phyloP scores from a whole-genome alignment of 2,888 invertebrate species.

The Cerastis leucographa region DNA sequence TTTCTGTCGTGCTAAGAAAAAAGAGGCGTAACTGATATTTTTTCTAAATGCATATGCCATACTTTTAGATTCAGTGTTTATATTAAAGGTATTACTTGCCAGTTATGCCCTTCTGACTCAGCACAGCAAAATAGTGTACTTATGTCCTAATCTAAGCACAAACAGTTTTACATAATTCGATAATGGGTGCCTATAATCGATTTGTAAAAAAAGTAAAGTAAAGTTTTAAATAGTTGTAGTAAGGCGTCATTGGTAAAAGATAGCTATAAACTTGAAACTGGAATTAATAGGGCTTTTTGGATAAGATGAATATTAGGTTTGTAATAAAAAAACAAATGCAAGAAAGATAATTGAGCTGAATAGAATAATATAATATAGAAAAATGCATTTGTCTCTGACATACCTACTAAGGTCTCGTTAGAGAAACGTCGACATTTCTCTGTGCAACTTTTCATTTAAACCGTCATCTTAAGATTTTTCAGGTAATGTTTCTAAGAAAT shows the following conservation, averaged over 20 bases:
- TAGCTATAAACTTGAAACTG: neutral
- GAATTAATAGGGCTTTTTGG: neutral
- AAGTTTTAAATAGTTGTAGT: slow-evolving; percentile 1
- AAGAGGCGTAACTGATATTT: neutral
- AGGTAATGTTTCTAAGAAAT: slow-evolving; percentile 29
- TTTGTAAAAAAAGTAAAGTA: no score
- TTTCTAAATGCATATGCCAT: neutral
- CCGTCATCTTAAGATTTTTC: neutral
- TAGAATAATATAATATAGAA: neutral
- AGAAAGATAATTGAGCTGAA: neutral
- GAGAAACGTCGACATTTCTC: neutral
- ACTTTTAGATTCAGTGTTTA: neutral
- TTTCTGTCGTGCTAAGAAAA: slow-evolving; percentile 19
- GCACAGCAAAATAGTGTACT: slow-evolving; percentile 14
- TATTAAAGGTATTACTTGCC: neutral
- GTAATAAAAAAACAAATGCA: neutral
- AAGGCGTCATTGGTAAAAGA: neutral
- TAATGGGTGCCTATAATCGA: neutral
- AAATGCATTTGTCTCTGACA: neutral
- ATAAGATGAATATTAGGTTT: neutral
- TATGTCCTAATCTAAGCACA: slow-evolving; percentile 17
- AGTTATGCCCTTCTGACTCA: neutral
- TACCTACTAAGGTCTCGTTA: neutral
- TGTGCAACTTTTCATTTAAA: neutral
- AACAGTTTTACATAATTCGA: slow-evolving; percentile 12